Evolutionary conservation across 2,888 invertebrate genomes (phyloP).

Genomic region (Ophion ventricosus): DNA sequence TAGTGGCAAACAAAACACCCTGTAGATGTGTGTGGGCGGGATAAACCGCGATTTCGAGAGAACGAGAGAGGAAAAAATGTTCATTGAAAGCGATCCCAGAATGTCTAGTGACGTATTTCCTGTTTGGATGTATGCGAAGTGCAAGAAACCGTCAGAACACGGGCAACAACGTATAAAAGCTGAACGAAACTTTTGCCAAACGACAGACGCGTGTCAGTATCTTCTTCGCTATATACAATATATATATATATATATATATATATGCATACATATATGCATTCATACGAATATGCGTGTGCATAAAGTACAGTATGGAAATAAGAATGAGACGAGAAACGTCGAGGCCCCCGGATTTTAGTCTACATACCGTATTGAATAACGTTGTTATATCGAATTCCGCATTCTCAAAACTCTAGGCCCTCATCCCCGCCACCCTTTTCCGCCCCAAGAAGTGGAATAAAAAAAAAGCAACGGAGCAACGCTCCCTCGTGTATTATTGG

Average conservation of each 20-base stretch:
- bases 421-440: neutral
- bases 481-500: conserved; percentile 74
- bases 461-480: conserved; percentile 47
- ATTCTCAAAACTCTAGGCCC: conserved; percentile 62
- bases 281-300: neutral
- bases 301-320: conserved; percentile 43
- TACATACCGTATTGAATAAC: conserved; percentile 77
- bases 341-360: conserved; percentile 44
- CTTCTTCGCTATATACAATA: neutral
- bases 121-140: conserved; percentile 18
- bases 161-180: conserved; percentile 8
- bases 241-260: neutral
- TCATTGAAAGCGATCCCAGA: conserved; percentile 52
- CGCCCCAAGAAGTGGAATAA: conserved; percentile 4
- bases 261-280: neutral
- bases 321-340: conserved; percentile 46
- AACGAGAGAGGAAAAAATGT: conserved; percentile 29
- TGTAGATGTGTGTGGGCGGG: neutral
- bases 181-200: conserved; percentile 34
- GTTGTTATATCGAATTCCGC: conserved; percentile 80
- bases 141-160: conserved; percentile 14
- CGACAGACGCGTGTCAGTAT: conserved; percentile 43
- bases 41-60: conserved; percentile 47
- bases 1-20: neutral
- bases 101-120: conserved; percentile 48